Evolutionary conservation across 2,888 invertebrate species (phyloP).

Genomic region (Caenorhabditis sp.): DNA sequence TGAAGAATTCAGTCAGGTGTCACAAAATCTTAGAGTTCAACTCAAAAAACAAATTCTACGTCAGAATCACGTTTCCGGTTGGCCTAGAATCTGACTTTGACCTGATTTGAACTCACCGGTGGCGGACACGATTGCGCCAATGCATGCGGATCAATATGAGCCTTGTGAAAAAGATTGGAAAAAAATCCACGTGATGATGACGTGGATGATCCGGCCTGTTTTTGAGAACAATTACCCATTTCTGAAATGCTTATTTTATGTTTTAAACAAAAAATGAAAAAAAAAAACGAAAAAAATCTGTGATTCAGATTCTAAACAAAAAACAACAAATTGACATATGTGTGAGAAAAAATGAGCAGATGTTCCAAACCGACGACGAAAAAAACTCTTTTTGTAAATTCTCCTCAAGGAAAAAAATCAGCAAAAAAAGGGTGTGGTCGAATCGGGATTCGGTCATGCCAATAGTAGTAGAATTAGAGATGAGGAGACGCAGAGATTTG

Average conservation of each 20-base stretch:
- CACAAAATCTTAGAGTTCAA: too few relatives aligned
- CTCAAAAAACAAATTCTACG: too few relatives aligned
- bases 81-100: too few relatives aligned
- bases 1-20: too few relatives aligned
- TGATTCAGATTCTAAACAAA: background rate
- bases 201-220: constrained; percentile 46
- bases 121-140: constrained; percentile 64
- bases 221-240: constrained; percentile 48
- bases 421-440: background rate
- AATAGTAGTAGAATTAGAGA: background rate
- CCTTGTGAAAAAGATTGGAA: constrained; percentile 62
- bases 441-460: background rate
- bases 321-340: background rate
- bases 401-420: background rate
- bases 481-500: background rate
- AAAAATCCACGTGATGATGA: constrained; percentile 44
- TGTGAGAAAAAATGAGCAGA: background rate
- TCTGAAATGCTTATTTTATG: background rate
- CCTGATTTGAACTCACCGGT: constrained; percentile 61
- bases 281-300: background rate
- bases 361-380: too few relatives aligned
- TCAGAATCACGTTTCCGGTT: too few relatives aligned
- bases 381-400: background rate
- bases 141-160: constrained; percentile 62
- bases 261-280: background rate